Conservation (phyloP, 2,113 vertebrate genomes). For the Gymnocephalus cernua region DNA sequence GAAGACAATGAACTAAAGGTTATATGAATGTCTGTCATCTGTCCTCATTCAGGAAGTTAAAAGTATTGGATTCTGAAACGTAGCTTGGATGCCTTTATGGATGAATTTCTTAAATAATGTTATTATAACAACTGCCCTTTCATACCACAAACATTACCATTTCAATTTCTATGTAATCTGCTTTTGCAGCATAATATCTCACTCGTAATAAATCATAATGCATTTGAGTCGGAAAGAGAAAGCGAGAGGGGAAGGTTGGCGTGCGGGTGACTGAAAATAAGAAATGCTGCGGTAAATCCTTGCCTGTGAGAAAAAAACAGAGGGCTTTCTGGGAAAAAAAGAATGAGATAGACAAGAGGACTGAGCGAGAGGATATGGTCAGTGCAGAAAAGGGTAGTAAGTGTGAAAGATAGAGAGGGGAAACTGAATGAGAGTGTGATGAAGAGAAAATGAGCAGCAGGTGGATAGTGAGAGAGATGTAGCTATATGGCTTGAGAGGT, state of each 20-base stretch:
- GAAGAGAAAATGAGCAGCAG: slow-evolving; percentile 45
- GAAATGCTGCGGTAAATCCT: slow-evolving; percentile 52
- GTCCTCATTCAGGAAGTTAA: slow-evolving; percentile 70
- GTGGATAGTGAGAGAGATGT: slow-evolving; percentile 56
- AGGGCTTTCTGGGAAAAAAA: slow-evolving; percentile 26
- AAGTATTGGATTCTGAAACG: slow-evolving; percentile 72
- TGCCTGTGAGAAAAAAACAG: slow-evolving; percentile 39
- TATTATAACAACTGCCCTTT: slow-evolving; percentile 79
- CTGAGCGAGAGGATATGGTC: slow-evolving; percentile 43
- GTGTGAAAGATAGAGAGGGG: slow-evolving; percentile 52
- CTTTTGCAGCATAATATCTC: slow-evolving; percentile 75
- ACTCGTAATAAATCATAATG: slow-evolving; percentile 79
- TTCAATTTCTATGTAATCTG: slow-evolving; percentile 84
- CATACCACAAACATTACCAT: slow-evolving; percentile 78
- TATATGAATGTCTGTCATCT: slow-evolving; percentile 70
- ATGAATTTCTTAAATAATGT: slow-evolving; percentile 75
- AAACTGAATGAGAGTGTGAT: slow-evolving; percentile 37
- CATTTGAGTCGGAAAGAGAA: slow-evolving; percentile 59
- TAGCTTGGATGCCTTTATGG: slow-evolving; percentile 63
- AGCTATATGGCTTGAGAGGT: slow-evolving; percentile 53
- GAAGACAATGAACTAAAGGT: slow-evolving; percentile 56
- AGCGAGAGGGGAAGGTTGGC: slow-evolving; percentile 55
- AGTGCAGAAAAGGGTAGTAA: slow-evolving; percentile 40
- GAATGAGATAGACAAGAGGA: slow-evolving; percentile 35
- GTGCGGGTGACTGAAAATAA: slow-evolving; percentile 41